Evolutionary conservation across 1,140 invertebrate genomes (phyloP).

Genomic region (Oncopeltus fasciatus): DNA sequence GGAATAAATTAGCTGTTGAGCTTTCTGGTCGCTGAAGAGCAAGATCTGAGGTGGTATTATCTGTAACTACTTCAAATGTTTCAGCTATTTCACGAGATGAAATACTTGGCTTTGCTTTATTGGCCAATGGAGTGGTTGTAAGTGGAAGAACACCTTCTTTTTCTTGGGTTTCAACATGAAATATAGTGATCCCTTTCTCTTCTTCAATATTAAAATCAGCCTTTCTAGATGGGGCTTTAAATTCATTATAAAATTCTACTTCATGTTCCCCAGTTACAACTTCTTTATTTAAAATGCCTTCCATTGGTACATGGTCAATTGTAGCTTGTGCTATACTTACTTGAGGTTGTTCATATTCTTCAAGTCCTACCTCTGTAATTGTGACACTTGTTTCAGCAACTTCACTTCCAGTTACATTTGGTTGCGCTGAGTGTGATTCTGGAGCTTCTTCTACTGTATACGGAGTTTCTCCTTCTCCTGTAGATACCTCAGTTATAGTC

Average conservation of each 20-base stretch:
- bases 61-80: constrained; percentile 31
- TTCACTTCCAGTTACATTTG: constrained; percentile 22
- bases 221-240: constrained; percentile 21
- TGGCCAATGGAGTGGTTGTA: constrained; percentile 20
- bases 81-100: constrained; percentile 30
- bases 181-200: constrained; percentile 20
- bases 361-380: constrained; percentile 26
- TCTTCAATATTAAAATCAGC: constrained; percentile 24
- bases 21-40: constrained; percentile 22
- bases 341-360: constrained; percentile 24
- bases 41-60: constrained; percentile 29
- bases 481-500: constrained; percentile 33
- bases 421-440: constrained; percentile 26
- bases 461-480: constrained; percentile 29
- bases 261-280: constrained; percentile 27
- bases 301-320: constrained; percentile 27
- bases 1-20: constrained; percentile 31
- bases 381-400: constrained; percentile 31
- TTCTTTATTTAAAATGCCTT: constrained; percentile 27
- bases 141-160: constrained; percentile 28
- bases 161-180: constrained; percentile 30
- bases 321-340: constrained; percentile 25
- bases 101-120: constrained; percentile 21
- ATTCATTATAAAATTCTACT: constrained; percentile 23
- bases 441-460: constrained; percentile 31